Evolutionary conservation across 2,113 vertebrate genomes (phyloP), one percentile per base, ranked within the genome.

Genomic region (Campylomormyrus numenius): DNA sequence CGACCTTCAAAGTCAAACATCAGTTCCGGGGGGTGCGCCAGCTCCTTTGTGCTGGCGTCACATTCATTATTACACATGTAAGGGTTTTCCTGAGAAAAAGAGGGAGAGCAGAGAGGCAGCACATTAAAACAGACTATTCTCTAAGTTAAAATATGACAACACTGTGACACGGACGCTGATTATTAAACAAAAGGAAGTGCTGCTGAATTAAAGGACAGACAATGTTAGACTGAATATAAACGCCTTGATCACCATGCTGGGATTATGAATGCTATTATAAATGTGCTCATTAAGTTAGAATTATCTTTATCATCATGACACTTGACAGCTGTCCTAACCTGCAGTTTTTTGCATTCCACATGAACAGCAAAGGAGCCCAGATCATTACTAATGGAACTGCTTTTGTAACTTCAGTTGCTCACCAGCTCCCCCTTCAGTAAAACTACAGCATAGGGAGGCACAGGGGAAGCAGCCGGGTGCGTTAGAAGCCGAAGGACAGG

Each of bases 51-150:
- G 90, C 91, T 96, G 0, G 98, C 97, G 15, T 99, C 98, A 93
- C 98, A 99, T 94, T 99, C 98, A 15, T 99, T 99, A 95, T 99
- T 99, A 95, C 98, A 99, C 98, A 99, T 99, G 95, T 99, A 99
- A 15, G 98, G 98, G 94, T 99, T 99, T 88, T 99, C 98, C 98
- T 99, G 88, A 62, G 94, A 88, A 93, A 89, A 15, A n/a, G 90
- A 31, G 48, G 15, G 46, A 85, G 62, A 56, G 7, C 80, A 53
- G n/a, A 92, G 3, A 92, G 1, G 80, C 6, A 24, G 31, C 1
- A 89, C 9, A 89, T 9, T 77, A 35, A 90, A 90, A 50, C 90
- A 90, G 86, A 11, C 42, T 11, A 10, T 39, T 19, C 70, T 77
- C 31, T 17, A 19, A 49, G 8, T 46, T 21, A 85, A 49, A 24